Evolutionary conservation across 2,113 vertebrate genomes (phyloP), one percentile per base, ranked within the genome.

Genomic region (Gopherus evgoodei): DNA sequence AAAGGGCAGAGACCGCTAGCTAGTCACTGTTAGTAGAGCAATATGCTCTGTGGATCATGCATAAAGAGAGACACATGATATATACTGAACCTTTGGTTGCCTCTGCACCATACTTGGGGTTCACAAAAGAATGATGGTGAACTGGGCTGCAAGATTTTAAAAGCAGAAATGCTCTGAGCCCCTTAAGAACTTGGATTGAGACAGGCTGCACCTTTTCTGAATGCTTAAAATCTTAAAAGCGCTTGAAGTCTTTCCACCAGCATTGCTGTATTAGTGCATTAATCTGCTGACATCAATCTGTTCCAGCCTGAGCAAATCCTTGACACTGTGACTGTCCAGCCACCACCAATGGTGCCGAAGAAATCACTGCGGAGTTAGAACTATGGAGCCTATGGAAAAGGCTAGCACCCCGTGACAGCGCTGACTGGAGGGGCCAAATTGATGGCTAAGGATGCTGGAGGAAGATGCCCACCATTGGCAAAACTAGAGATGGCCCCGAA

Each of bases 271-370:
- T 81, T n/a, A 54, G 10, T 35, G 42, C 42, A 62, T n/a, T 87
- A 35, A 78, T 1, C 0, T 35, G 80, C 31, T 79, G 44, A 50
- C 86, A 4, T 78, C 53, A 56, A 19, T 91, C 38, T 90, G 56
- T 89, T 81, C 59, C 96, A 99, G 98, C 97, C 98, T 47, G 98
- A 98, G 87, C 96, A 96, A 95, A 94, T 49, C 76, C 78, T 89
- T 35, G 94, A 96, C 59, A 3, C 92, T 21, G 54, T 94, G 80
- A 81, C 89, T 85, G 97, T 94, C 78, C 96, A 92, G 31, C 69
- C 95, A 19, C 98, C 98, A 89, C 98, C 98, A 1, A 81, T 97
- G 69, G 90, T 97, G 57, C 98, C 98, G 4, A 98, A 98, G 96
- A 98, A 98, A 94, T 86, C 96, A 27, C 4, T 9, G 82, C 35